Conservation (phyloP, 2,113 vertebrate genomes). For the Uropsilus gracilis region DNA sequence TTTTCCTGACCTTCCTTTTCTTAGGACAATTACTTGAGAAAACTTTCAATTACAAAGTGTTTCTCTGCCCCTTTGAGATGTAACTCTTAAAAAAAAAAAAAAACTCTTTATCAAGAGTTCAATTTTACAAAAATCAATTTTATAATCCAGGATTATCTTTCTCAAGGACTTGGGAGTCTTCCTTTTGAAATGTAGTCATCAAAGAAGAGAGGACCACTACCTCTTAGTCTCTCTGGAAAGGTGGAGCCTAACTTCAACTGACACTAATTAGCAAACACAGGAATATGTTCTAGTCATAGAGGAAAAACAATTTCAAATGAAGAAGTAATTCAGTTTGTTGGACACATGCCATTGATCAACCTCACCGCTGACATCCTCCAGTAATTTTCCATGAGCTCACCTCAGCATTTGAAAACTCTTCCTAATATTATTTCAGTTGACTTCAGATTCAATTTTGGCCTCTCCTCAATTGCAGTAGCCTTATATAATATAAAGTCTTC, state of each 20-base stretch:
- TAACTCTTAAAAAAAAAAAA: neutral
- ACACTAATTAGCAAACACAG: neutral
- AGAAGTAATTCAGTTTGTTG: neutral
- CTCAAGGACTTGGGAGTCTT: neutral
- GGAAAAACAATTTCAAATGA: neutral
- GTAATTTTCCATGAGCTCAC: neutral
- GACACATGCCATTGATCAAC: neutral
- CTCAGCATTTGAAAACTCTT: neutral
- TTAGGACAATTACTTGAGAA: neutral
- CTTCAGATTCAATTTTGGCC: neutral
- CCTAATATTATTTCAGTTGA: neutral
- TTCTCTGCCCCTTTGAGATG: neutral
- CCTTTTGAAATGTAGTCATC: neutral
- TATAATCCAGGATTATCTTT: neutral
- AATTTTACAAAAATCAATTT: neutral
- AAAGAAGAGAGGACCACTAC: neutral
- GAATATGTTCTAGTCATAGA: neutral
- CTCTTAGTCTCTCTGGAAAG: neutral
- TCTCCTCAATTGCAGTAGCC: neutral
- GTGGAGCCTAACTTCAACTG: neutral
- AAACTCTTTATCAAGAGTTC: neutral
- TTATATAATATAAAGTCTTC: neutral
- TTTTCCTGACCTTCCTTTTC: neutral
- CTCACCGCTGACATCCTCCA: neutral
- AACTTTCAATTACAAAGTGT: neutral